These are phyloP conservation scores for Hecatera dysodea DNA, from an alignment of 2,888 invertebrate species.

Conservation along the genomic window DNA sequence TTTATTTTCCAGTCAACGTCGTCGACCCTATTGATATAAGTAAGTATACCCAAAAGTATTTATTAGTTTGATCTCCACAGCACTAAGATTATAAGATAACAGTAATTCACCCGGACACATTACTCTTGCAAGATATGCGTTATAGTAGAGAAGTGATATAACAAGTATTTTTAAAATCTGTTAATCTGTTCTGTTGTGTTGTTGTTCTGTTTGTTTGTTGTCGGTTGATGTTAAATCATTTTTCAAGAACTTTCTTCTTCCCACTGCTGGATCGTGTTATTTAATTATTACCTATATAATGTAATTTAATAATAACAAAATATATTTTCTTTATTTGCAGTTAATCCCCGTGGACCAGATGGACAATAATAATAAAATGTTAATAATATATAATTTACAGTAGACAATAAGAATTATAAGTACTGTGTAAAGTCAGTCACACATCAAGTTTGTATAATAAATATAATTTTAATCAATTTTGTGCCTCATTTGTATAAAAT, in stretches of 20 bases:
- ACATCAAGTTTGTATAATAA: constrained; percentile 17
- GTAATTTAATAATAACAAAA: neutral
- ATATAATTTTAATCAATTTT: constrained; percentile 5
- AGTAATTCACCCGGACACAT: too few species aligned
- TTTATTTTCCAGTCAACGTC: constrained; percentile 69
- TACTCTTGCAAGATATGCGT: too few species aligned
- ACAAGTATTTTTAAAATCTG: too few species aligned
- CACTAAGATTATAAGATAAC: too few species aligned
- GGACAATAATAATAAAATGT: constrained; percentile 10
- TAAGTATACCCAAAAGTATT: constrained; percentile 16
- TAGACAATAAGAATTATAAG: neutral
- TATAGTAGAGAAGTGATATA: too few species aligned
- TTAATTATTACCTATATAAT: too few species aligned
- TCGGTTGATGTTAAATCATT: too few species aligned
- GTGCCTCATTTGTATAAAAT: neutral
- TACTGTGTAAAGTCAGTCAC: neutral
- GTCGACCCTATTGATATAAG: constrained; percentile 44
- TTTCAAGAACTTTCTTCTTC: too few species aligned
- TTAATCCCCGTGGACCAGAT: constrained; percentile 17
- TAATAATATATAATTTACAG: neutral
- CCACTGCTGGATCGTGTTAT: too few species aligned
- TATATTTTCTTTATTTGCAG: constrained; percentile 25
- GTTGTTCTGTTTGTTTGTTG: too few species aligned
- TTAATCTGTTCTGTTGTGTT: too few species aligned
- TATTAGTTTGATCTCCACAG: neutral